Evolutionary conservation across 2,888 invertebrate genomes (phyloP).

Genomic region (Platycnemis pennipes): DNA sequence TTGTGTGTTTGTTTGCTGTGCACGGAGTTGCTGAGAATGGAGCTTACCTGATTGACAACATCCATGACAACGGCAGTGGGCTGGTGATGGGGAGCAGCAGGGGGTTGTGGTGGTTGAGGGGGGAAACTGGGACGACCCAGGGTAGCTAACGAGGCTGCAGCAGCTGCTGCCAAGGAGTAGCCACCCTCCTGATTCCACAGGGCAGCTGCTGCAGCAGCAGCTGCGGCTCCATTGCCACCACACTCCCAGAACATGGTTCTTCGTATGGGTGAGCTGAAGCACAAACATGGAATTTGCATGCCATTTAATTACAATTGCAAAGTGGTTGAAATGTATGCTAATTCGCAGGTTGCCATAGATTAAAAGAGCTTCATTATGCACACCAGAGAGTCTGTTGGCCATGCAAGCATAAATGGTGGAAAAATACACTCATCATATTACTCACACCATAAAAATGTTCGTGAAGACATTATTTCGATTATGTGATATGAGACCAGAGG

Average conservation of each 20-base stretch:
- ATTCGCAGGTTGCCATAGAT: too few relatives aligned
- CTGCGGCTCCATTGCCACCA: conserved; percentile 29
- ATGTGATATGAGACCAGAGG: too few relatives aligned
- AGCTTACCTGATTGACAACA: conserved; percentile 56
- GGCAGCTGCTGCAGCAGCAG: conserved; percentile 30
- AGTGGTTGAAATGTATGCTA: too few relatives aligned
- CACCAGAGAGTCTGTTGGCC: too few relatives aligned
- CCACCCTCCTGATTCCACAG: conserved; percentile 63
- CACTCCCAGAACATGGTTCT: conserved; percentile 64
- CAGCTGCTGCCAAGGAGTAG: conserved; percentile 53
- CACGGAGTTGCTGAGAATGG: too few relatives aligned
- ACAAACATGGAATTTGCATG: not conserved
- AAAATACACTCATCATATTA: too few relatives aligned
- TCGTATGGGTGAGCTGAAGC: conserved; percentile 37
- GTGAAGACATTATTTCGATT: too few relatives aligned
- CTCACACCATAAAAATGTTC: too few relatives aligned
- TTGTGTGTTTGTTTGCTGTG: too few relatives aligned
- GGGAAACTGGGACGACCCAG: conserved; percentile 52
- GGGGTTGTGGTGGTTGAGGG: conserved; percentile 45
- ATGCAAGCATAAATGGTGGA: too few relatives aligned
- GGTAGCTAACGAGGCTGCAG: conserved; percentile 45
- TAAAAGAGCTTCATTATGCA: too few relatives aligned
- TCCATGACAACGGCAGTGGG: conserved; percentile 54
- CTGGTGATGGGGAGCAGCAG: conserved; percentile 57
- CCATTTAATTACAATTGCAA: too few relatives aligned